Evolutionary conservation across 2,113 vertebrate genomes (phyloP).

Genomic region (Ondatra zibethicus): DNA sequence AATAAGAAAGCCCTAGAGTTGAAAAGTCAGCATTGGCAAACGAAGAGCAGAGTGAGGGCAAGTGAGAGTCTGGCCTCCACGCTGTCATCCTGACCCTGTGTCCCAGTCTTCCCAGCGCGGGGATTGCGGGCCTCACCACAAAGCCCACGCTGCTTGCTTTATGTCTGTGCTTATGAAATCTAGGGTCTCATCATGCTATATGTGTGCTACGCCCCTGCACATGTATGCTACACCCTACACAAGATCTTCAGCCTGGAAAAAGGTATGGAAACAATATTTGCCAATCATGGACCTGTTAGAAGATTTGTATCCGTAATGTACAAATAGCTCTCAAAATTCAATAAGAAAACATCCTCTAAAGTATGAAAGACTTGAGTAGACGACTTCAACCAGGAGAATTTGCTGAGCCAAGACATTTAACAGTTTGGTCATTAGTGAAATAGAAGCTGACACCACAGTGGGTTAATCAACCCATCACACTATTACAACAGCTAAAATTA

Average conservation of each 20-base stretch:
- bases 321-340: slow-evolving; percentile 33
- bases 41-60: not conserved
- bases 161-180: not conserved
- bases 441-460: not conserved
- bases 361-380: slow-evolving; percentile 1
- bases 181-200: not conserved
- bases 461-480: not conserved
- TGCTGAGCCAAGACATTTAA: not conserved
- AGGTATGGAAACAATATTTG: not conserved
- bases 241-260: not conserved
- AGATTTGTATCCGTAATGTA: slow-evolving; percentile 30
- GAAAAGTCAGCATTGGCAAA: slow-evolving; percentile 35
- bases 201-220: not conserved
- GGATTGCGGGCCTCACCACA: rapidly evolving
- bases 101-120: not conserved
- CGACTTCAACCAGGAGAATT: slow-evolving; percentile 42
- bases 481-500: not conserved
- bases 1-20: not conserved
- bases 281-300: not conserved
- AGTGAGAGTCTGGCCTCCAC: not conserved
- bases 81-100: not conserved
- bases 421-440: slow-evolving; percentile 13
- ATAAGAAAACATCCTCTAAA: not conserved
- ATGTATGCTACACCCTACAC: no score
- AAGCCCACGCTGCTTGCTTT: not conserved